Percentiles rank a stretch among this genome's conserved stretches.
phyloP scores from a whole-genome alignment of 2,797 vertebrate genomes.

The Peromyscus melanophrys region DNA sequence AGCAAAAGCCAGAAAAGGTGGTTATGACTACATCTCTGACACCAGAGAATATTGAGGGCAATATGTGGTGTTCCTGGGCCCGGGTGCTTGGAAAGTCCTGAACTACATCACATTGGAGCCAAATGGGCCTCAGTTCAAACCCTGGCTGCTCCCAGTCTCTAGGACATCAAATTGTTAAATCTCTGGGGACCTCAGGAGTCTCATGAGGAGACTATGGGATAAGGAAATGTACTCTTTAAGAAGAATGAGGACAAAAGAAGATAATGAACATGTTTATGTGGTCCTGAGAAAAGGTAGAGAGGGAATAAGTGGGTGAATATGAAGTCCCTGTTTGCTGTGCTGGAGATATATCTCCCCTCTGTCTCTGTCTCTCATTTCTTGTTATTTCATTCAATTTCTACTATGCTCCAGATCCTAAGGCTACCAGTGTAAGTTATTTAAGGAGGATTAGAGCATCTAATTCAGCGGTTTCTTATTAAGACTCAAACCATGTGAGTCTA shows the following conservation, averaged over 20 bases:
- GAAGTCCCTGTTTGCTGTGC: not conserved
- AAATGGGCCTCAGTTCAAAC: not conserved
- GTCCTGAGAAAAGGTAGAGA: not conserved
- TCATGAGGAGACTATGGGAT: not conserved
- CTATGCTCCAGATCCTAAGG: not conserved
- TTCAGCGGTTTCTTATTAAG: not conserved
- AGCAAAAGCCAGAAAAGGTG: not conserved
- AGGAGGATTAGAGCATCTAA: not conserved
- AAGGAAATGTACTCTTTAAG: not conserved
- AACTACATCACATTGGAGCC: not conserved
- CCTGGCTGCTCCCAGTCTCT: not conserved
- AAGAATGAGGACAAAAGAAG: not conserved
- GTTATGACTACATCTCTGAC: fast-evolving
- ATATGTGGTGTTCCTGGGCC: not conserved
- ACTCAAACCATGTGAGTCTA: no score
- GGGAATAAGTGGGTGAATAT: not conserved
- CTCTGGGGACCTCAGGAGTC: not conserved
- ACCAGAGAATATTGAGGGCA: not conserved
- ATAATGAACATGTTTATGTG: not conserved
- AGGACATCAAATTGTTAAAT: not conserved
- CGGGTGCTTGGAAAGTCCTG: not conserved
- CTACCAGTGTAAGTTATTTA: not conserved
- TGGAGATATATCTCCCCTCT: not conserved
- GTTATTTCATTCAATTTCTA: not conserved
- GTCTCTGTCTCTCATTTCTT: not conserved